Conservation (phyloP, 1,140 invertebrate species). For the Bombus fervidus region DNA sequence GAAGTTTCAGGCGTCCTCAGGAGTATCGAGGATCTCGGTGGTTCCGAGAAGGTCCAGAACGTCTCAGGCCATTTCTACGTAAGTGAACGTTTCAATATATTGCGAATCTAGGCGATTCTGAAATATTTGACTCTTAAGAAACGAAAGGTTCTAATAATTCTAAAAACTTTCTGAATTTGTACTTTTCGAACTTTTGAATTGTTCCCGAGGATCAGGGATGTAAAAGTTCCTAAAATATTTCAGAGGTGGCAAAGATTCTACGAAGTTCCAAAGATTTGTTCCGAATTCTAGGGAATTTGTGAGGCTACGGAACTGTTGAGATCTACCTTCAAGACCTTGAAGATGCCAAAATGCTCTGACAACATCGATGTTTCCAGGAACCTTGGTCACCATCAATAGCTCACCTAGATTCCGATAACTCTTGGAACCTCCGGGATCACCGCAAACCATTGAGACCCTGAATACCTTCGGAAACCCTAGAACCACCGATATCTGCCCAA, state of each 20-base stretch:
- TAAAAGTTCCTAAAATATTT: background rate
- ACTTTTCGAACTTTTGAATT: too few species aligned
- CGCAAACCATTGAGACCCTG: background rate
- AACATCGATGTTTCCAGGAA: background rate
- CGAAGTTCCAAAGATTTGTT: background rate
- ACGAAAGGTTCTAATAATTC: background rate
- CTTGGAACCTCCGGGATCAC: background rate
- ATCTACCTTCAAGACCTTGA: background rate
- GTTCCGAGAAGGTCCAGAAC: background rate
- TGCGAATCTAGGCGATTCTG: too few species aligned
- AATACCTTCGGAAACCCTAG: background rate
- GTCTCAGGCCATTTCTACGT: background rate
- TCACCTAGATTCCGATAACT: background rate
- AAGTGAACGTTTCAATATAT: background rate
- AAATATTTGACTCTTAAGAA: background rate
- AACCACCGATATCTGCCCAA: background rate
- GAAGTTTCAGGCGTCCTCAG: background rate
- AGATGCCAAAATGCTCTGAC: background rate
- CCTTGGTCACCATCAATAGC: background rate
- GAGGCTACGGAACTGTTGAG: background rate
- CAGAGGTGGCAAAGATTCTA: background rate
- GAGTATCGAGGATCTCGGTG: background rate
- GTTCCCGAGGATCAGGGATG: too few species aligned
- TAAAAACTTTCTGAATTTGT: too few species aligned
- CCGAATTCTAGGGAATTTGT: background rate